Conservation (phyloP, 2,113 vertebrate genomes). For the Plectropomus leopardus region DNA sequence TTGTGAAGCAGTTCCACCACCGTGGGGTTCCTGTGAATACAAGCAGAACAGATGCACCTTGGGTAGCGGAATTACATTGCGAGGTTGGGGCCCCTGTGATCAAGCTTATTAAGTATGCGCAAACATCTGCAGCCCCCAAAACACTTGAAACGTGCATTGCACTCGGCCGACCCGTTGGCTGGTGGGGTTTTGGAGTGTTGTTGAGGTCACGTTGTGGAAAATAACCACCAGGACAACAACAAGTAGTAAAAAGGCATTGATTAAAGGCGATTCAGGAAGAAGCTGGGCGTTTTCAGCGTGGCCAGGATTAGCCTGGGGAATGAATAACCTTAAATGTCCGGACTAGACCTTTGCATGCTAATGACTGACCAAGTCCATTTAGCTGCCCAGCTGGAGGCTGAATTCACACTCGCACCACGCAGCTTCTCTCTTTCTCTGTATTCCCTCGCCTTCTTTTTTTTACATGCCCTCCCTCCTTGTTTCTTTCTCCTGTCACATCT, state of each 20-base stretch:
- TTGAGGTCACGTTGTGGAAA: slow-evolving; percentile 31
- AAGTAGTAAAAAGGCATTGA: slow-evolving; percentile 50
- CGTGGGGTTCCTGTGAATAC: slow-evolving; percentile 66
- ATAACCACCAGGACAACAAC: slow-evolving; percentile 24
- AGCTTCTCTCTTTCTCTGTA: slow-evolving; percentile 38
- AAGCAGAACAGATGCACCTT: slow-evolving; percentile 78
- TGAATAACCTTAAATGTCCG: slow-evolving; percentile 81
- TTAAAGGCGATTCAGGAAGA: slow-evolving; percentile 63
- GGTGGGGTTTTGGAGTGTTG: slow-evolving; percentile 13
- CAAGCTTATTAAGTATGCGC: slow-evolving; percentile 70
- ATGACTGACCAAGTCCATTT: slow-evolving; percentile 75
- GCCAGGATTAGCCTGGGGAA: slow-evolving; percentile 69
- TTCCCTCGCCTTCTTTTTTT: slow-evolving; percentile 21
- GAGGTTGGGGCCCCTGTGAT: slow-evolving; percentile 70
- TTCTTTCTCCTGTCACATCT: not conserved
- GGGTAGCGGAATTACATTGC: slow-evolving; percentile 66
- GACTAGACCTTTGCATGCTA: slow-evolving; percentile 77
- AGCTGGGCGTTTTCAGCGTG: slow-evolving; percentile 30
- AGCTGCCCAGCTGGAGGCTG: slow-evolving; percentile 71
- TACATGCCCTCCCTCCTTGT: not conserved
- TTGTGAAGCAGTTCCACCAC: slow-evolving; percentile 73
- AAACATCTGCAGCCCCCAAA: slow-evolving; percentile 71
- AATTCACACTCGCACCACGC: slow-evolving; percentile 65
- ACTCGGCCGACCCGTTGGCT: slow-evolving; percentile 10
- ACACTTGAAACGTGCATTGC: slow-evolving; percentile 25